phyloP scores from a whole-genome alignment of 2,113 vertebrate genomes.

The Thamnaconus septentrionalis region DNA sequence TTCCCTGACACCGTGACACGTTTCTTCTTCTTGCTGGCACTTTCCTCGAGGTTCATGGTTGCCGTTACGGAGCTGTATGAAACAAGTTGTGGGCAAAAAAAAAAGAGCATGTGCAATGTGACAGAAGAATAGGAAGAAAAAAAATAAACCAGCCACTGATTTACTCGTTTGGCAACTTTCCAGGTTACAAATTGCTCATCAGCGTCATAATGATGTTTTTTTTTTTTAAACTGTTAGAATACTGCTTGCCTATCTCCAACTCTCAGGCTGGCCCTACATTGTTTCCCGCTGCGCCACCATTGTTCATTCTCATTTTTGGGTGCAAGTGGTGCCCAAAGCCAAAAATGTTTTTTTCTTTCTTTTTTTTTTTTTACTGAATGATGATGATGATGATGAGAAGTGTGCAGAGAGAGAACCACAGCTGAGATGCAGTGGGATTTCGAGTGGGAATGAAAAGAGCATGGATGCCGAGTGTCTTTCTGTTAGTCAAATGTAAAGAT shows the following conservation, averaged over 20 bases:
- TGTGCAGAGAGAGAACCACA: conserved; percentile 12
- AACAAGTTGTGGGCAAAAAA: background rate
- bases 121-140: conserved; percentile 8
- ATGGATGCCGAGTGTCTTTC: too few relatives aligned
- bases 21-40: too few relatives aligned
- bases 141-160: conserved; percentile 2
- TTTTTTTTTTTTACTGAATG: background rate
- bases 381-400: conserved; percentile 26
- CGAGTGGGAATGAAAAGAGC: too few relatives aligned
- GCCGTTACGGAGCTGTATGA: too few relatives aligned
- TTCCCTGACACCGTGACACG: too few relatives aligned
- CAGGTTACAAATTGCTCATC: conserved; percentile 34
- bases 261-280: conserved; percentile 36
- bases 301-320: conserved; percentile 8
- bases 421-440: conserved; percentile 21
- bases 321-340: too few relatives aligned
- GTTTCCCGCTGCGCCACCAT: conserved; percentile 22
- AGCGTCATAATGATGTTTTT: background rate
- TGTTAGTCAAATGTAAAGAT: too few relatives aligned
- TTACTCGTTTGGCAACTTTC: conserved; percentile 21
- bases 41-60: too few relatives aligned
- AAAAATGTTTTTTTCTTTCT: too few relatives aligned
- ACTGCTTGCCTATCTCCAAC: conserved; percentile 37
- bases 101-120: background rate
- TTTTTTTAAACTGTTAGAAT: conserved; percentile 31